Base-by-base conservation (phyloP, 1,140 invertebrate genomes). In the Drosophila teissieri region DNA sequence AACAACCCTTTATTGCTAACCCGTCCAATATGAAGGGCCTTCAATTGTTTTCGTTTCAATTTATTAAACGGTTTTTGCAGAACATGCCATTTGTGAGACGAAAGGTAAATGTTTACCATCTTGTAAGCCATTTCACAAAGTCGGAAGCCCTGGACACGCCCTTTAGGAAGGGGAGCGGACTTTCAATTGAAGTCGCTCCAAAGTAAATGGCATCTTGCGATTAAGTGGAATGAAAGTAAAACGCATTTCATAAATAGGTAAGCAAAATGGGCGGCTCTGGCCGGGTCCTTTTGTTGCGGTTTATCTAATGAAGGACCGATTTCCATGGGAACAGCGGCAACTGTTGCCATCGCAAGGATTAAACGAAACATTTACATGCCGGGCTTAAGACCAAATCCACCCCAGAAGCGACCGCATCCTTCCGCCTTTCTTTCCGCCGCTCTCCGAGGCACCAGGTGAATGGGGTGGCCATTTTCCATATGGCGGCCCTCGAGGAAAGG, bases 301-400 rank as follows among this genome's bases (percentile, higher is more conserved):
- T 81, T 74, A 54, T 73, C 49, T 37, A 27, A 69, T 48, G 36
- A 24, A 63, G 75, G 67, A 73, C 22, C 67, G 58, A 65, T 68
- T 86, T 88, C 27, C 75, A 76, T 89, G 84, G 79, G 73, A 88
- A 72, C 70, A 73, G 42, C 52, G 52, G 31, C 79, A 88, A 88
- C 81, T 83, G 83, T 40, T 76, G 84, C 67, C 79, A 89, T 89
- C 73, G 77, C 68, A 89, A 79, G 80, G 84, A 88, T 88, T 88
- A 80, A 83, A 69, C 49, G 58, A 17, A 55, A 57, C 60, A 83
- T 88, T 88, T 83, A 83, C 72, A 83, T 83, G 79, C 58, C 58
- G 40, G 46, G 36, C 42, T 5, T 37, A 53, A 76, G 56, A 46
- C 46, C 3, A 31, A 14, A 34, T 51, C 48, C 58, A 67, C 49